These are phyloP conservation scores for Cinclus cinclus DNA, from an alignment of 2,113 vertebrate genomes.

Conservation along the genomic window DNA sequence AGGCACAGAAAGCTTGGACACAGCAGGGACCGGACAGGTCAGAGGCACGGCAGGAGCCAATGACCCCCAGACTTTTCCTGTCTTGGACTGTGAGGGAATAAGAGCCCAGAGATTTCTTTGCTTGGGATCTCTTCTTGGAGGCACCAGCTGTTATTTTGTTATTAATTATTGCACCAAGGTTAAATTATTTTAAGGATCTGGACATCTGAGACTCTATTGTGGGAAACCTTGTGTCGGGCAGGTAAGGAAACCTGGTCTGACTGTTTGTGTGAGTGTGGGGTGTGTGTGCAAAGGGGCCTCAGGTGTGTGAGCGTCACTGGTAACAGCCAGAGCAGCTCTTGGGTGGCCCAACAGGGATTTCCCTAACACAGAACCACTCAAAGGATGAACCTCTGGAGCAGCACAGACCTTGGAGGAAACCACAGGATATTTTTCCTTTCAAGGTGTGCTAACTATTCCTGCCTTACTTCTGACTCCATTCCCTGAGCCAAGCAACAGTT, in stretches of 20 bases:
- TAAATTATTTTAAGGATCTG: background rate
- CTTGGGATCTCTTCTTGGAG: background rate
- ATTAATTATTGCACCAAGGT: background rate
- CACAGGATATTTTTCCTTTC: background rate
- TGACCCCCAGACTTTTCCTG: background rate
- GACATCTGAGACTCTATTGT: background rate
- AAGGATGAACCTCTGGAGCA: background rate
- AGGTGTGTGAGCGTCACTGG: background rate
- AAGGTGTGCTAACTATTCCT: background rate
- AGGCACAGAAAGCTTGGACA: background rate
- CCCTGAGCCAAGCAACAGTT: background rate
- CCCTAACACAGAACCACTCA: background rate
- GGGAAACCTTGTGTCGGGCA: rapidly evolving
- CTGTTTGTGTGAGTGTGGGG: background rate
- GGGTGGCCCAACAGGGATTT: background rate
- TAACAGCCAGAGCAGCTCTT: background rate
- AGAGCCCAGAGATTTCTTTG: background rate
- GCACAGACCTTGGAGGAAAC: background rate
- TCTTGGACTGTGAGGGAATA: no score
- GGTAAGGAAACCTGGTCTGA: background rate
- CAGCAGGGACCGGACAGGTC: background rate
- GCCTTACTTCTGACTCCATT: background rate
- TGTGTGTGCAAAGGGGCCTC: background rate
- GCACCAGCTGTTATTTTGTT: background rate
- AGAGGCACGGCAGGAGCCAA: rapidly evolving